phyloP scores from a whole-genome alignment of 2,888 invertebrate genomes.

The Tinea semifulvella region DNA sequence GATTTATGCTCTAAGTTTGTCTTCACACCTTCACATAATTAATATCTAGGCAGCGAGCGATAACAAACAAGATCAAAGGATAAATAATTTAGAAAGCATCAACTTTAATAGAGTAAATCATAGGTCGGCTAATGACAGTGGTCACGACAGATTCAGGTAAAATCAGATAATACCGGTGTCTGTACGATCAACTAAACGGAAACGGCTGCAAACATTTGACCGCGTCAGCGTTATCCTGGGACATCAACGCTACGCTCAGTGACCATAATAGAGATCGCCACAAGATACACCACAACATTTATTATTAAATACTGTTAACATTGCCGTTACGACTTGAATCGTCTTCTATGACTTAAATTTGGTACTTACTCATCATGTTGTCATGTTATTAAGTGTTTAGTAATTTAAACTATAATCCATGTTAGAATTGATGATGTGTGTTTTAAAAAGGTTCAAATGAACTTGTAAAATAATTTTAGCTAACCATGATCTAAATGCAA shows the following conservation, averaged over 20 bases:
- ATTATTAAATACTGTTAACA: constrained; percentile 12
- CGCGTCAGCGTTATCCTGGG: constrained; percentile 29
- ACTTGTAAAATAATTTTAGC: too few relatives aligned
- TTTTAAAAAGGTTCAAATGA: too few relatives aligned
- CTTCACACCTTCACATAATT: constrained; percentile 27
- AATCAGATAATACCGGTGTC: background rate
- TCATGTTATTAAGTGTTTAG: too few relatives aligned
- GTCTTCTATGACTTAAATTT: background rate
- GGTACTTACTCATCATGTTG: too few relatives aligned
- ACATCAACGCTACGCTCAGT: constrained; percentile 32
- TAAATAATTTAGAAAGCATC: background rate
- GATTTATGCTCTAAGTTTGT: constrained; percentile 47
- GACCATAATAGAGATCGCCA: constrained; percentile 13
- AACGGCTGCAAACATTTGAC: constrained; percentile 24
- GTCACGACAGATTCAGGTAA: background rate
- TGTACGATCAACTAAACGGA: constrained; percentile 22
- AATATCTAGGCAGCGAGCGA: constrained; percentile 28
- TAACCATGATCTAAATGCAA: background rate
- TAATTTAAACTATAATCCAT: too few relatives aligned
- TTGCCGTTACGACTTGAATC: constrained; percentile 3
- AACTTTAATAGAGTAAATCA: background rate
- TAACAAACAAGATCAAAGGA: constrained; percentile 10
- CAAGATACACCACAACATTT: background rate
- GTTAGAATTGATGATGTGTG: too few relatives aligned
- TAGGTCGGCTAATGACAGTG: background rate